Base-by-base conservation (phyloP, 2,888 invertebrate genomes). In the Rhagonycha lutea region DNA sequence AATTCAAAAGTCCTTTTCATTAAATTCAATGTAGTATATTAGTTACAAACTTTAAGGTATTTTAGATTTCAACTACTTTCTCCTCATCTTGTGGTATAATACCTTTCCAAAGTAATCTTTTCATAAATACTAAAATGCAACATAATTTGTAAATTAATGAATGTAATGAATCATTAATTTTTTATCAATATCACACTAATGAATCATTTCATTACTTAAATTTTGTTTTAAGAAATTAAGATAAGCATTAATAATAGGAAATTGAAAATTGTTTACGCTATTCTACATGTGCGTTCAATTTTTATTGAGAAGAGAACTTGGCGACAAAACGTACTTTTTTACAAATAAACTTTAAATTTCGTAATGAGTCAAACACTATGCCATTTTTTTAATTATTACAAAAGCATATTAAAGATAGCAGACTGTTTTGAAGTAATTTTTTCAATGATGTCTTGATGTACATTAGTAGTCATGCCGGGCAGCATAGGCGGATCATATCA, bases 401-500 rank as follows among this genome's bases (percentile, higher is more conserved):
- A 67, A 69, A 60, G 60, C 8, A 60, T 11, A 71, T 78, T 71
- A 72, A 78, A 73, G 79, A 75, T 75, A 80, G 72, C 75, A 78
- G 80, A 74, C 76, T 71, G 76, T 76, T 74, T 67, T 67, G 60
- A 63, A 74, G 26, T 26, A 74, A 68, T 71, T 74, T 60, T 47
- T 74, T 70, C 76, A 80, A 80, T 80, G 78, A 79, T 73, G 68
- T 77, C 71, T 79, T 75, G 26, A 74, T 79, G 73, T 79, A 80
- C 80, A 74, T 75, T 77, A 80, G 79, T 79, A 70, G 89, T 87
- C 88, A 93, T 92, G 92, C 90, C 92, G 87, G 90, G 90, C 84
- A 87, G 88, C 86, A 90, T 91, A 88, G 91, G 91, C 87, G 91
- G 91, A 87, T 91, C 91, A 86, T 92, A 92, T 89, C 90, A 90